Base-by-base conservation (phyloP, 2,113 vertebrate species). In the Halcyon malimbica region DNA sequence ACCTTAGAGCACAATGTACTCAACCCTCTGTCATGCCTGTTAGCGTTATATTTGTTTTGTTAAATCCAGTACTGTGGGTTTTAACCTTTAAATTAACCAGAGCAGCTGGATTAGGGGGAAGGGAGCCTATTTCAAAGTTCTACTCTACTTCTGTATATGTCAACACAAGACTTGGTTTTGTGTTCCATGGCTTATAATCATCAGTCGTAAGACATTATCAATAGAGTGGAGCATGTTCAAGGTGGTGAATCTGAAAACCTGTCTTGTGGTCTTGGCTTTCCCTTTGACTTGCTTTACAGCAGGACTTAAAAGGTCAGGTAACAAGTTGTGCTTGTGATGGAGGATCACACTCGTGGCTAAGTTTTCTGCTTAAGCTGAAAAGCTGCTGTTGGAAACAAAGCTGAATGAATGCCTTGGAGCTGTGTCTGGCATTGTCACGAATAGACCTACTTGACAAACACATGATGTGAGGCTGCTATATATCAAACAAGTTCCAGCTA, bases 1-100 rank as follows among this genome's bases (percentile, higher is more conserved):
- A 51, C 33, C n/a, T 29, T 17, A 3, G 28, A 68, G 42, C 39
- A 24, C 51, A 19, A 51, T 13, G 5, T 9, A 48, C 1, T 0
- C 6, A 8, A 8, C 41, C 46, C 16, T 75, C 21, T 2, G 0
- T 70, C 33, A 5, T 29, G 20, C 46, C 41, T 68, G 9, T 9
- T 37, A 50, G 13, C 17, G 64, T 67, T 24, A 2, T 25, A 20
- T n/a, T 81, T 0, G 0, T 25, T n/a, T 63, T 60, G 25, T 78
- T 71, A 67, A 74, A 60, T 39, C 35, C 20, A 16, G 3, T 37
- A 2, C 26, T 73, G 31, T 62, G 51, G 20, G 24, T 74, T 77
- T 90, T 59, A 83, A 3, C 16, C 15, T 6, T 75, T 59, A 24
- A 41, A 42, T 65, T 26, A 33, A 35, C 16, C 13, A 42, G 51